A percentile compares a stretch with the other conserved stretches of the same genome.
Evolutionary conservation across 2,113 vertebrate species (phyloP).

Genomic region (Amphiprion ocellaris): DNA sequence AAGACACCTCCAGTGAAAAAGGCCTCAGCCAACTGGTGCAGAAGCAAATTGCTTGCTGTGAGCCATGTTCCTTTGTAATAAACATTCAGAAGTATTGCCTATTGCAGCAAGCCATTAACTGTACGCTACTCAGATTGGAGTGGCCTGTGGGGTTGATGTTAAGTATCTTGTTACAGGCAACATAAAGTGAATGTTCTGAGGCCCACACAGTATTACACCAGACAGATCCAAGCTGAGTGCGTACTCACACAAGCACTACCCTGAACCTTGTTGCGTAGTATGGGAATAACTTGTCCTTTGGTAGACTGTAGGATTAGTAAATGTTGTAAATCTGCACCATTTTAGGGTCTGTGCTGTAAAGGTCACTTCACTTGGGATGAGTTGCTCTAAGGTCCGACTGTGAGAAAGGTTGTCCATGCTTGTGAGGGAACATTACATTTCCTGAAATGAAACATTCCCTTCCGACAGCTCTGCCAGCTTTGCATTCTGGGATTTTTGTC

Average conservation of each 20-base stretch:
- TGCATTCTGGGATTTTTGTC: background rate
- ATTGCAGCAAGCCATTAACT: conserved; percentile 6
- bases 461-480: background rate
- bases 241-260: no score
- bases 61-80: conserved; percentile 20
- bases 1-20: background rate
- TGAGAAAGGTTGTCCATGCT: no score
- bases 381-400: background rate
- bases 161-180: background rate
- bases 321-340: background rate
- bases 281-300: background rate
- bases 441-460: no score
- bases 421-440: no score
- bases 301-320: background rate
- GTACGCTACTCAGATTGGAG: background rate
- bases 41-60: conserved; percentile 35
- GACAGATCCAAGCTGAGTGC: background rate
- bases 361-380: background rate
- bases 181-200: background rate
- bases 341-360: conserved; percentile 1
- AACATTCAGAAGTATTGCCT: background rate
- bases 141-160: background rate
- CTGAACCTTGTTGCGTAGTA: background rate
- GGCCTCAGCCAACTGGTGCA: conserved; percentile 28
- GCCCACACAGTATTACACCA: background rate